Evolutionary conservation across 2,888 invertebrate species (phyloP).

Genomic region (Gisinianus flammeolus): DNA sequence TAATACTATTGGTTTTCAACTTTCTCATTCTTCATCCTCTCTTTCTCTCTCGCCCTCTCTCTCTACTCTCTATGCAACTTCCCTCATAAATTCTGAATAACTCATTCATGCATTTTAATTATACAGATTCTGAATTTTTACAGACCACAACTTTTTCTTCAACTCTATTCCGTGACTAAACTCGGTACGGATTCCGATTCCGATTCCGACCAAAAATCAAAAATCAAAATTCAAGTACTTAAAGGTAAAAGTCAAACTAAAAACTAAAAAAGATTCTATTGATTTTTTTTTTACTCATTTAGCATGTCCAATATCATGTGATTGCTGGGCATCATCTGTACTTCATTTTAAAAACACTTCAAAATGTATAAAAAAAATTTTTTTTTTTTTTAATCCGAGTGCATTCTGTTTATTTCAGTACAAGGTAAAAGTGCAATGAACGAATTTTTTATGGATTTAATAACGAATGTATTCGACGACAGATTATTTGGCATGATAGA

Average conservation of each 20-base stretch:
- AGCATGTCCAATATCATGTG: no score
- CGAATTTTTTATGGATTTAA: no score
- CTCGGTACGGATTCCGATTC: not conserved
- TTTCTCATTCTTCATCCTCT: not conserved
- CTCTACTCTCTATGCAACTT: not conserved
- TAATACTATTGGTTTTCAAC: not conserved
- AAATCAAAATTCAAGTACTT: not conserved
- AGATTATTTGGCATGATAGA: no score
- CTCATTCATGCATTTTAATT: not conserved
- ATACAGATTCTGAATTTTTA: not conserved
- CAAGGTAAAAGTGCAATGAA: no score
- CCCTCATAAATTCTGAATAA: not conserved
- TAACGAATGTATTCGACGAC: no score
- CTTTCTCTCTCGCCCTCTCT: not conserved
- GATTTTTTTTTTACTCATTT: no score
- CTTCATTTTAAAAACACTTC: no score
- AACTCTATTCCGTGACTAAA: no score
- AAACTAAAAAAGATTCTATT: not conserved
- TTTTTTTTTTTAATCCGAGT: no score
- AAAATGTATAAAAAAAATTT: no score
- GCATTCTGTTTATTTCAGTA: no score
- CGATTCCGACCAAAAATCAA: not conserved
- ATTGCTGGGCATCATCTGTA: no score
- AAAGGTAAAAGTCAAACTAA: not conserved
- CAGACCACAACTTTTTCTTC: not conserved